These are phyloP conservation scores for Drosophila eohydei DNA, from an alignment of 2,888 invertebrate genomes.

Conservation along the genomic window DNA sequence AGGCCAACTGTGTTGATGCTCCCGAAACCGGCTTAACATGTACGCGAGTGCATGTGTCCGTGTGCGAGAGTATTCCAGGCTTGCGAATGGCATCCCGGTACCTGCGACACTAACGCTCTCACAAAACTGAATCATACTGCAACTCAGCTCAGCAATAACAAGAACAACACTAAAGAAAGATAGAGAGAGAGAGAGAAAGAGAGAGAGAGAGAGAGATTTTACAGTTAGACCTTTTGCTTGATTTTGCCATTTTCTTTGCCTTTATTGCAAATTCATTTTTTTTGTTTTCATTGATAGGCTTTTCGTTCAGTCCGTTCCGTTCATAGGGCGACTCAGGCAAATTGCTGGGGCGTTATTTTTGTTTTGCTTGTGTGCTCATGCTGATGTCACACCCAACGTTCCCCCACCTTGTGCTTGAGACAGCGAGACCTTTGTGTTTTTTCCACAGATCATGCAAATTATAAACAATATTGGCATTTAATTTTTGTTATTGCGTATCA, in stretches of 20 bases:
- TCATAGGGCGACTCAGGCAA: slow-evolving; percentile 33
- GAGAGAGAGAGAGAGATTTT: slow-evolving; percentile 42
- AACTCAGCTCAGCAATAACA: slow-evolving; percentile 23
- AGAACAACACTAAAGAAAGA: slow-evolving; percentile 24
- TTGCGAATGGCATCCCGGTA: slow-evolving; percentile 46
- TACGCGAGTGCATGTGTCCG: slow-evolving; percentile 29
- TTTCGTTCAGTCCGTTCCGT: slow-evolving; percentile 9
- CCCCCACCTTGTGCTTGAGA: slow-evolving; percentile 9
- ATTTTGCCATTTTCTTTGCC: slow-evolving; percentile 53
- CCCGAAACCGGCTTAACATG: slow-evolving; percentile 67
- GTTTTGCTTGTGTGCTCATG: slow-evolving; percentile 18
- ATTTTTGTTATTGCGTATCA: slow-evolving; percentile 53
- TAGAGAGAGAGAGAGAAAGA: slow-evolving; percentile 14
- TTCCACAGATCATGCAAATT: slow-evolving; percentile 45
- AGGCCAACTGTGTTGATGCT: slow-evolving; percentile 43
- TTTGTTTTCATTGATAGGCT: slow-evolving; percentile 58
- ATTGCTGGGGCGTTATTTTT: slow-evolving; percentile 28
- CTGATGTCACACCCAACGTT: slow-evolving; percentile 32
- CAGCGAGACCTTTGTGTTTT: slow-evolving; percentile 31
- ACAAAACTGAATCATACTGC: slow-evolving; percentile 31
- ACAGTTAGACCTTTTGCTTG: slow-evolving; percentile 66
- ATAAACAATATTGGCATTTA: slow-evolving; percentile 50
- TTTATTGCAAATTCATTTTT: slow-evolving; percentile 35
- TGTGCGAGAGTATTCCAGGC: slow-evolving; percentile 32
- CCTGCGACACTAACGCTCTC: slow-evolving; percentile 42